Conservation (phyloP, 2,888 invertebrate genomes). For the Synanthedon tipuliformis region DNA sequence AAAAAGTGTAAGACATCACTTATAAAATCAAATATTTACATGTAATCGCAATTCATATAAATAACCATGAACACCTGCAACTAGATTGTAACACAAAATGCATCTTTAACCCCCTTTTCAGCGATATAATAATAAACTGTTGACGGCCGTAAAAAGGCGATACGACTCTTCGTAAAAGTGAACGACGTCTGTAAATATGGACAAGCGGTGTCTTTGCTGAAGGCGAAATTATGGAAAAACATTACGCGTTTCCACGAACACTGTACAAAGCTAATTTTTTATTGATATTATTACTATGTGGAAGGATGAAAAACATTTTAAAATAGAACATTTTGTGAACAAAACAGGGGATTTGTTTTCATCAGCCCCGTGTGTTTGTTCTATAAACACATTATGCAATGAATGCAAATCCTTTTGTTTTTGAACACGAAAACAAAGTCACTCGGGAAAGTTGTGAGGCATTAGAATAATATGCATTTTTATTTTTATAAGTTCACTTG, state of each 20-base stretch:
- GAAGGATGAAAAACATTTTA: neutral
- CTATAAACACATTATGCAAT: conserved; percentile 11
- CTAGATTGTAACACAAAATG: conserved; percentile 38
- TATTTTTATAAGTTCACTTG: too few species aligned
- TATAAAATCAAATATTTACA: too few species aligned
- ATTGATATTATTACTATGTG: neutral
- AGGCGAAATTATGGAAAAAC: conserved; percentile 14
- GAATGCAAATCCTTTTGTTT: conserved; percentile 15
- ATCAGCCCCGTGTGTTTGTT: conserved; percentile 7
- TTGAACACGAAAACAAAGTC: conserved; percentile 6
- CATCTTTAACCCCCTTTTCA: conserved; percentile 49
- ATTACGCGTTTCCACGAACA: neutral
- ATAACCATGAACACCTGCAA: conserved; percentile 5
- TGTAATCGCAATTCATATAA: too few species aligned
- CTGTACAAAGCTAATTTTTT: neutral
- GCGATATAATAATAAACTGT: conserved; percentile 51
- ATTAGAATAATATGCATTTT: too few species aligned
- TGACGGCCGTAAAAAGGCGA: conserved; percentile 51
- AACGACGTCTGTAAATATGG: conserved; percentile 60
- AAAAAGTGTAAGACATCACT: too few species aligned
- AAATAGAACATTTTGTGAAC: neutral
- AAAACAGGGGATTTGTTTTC: neutral
- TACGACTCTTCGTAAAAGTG: conserved; percentile 57
- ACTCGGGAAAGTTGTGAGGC: conserved; percentile 2
- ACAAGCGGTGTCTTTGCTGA: conserved; percentile 47